Percentiles rank a stretch among this genome's conserved stretches.
phyloP scores from a whole-genome alignment of 1,140 invertebrate genomes.

The Bicyclus anynana region DNA sequence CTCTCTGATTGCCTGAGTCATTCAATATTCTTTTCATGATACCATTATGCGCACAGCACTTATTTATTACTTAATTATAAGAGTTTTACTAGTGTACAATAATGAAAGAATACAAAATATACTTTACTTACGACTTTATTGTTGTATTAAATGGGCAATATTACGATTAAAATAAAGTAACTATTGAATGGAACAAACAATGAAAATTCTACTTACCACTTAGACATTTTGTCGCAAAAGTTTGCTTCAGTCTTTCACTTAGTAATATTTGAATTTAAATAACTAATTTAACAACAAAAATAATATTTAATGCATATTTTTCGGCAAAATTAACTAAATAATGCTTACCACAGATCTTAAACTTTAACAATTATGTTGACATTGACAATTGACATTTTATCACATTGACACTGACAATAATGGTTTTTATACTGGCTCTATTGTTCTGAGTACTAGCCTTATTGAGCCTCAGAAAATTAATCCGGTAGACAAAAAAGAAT shows the following conservation, averaged over 20 bases:
- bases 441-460: no score
- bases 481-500: no score
- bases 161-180: not conserved
- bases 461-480: no score
- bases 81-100: not conserved
- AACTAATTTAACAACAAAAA: not conserved
- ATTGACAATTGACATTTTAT: no score
- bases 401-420: no score
- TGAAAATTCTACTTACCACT: constrained; percentile 49
- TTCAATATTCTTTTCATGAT: not conserved
- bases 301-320: not conserved
- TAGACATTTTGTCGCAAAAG: constrained; percentile 47
- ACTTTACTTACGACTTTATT: no score
- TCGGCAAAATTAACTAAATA: not conserved
- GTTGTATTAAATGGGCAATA: not conserved
- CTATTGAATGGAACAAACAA: constrained; percentile 12
- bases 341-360: no score
- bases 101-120: no score
- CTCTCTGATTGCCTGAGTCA: constrained; percentile 79
- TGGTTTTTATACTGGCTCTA: no score
- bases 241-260: constrained; percentile 1
- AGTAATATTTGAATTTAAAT: not conserved
- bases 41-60: no score
- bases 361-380: no score
- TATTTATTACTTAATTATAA: not conserved